These are phyloP conservation scores for Dicycla oo DNA, from an alignment of 2,888 invertebrate species.

Conservation along the genomic window DNA sequence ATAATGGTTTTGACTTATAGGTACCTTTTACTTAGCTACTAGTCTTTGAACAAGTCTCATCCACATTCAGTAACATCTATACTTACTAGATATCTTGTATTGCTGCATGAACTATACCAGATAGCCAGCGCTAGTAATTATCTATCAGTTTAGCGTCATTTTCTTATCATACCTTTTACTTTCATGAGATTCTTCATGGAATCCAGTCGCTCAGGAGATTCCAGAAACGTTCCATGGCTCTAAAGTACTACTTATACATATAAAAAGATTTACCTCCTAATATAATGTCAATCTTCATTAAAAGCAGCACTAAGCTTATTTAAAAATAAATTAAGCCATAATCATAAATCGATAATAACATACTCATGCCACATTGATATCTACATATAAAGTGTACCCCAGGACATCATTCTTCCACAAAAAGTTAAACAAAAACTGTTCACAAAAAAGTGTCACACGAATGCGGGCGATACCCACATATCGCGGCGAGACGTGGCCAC, in stretches of 20 bases:
- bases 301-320: neutral
- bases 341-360: slow-evolving; percentile 10
- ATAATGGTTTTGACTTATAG: neutral
- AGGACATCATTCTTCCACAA: slow-evolving; percentile 31
- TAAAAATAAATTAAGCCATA: neutral
- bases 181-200: neutral
- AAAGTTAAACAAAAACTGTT: slow-evolving; percentile 39
- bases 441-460: slow-evolving; percentile 52
- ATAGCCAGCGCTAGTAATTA: neutral
- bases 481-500: slow-evolving; percentile 40
- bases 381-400: slow-evolving; percentile 1
- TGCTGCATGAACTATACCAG: neutral
- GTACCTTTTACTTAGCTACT: neutral
- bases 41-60: neutral
- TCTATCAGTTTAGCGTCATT: neutral
- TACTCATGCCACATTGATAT: slow-evolving; percentile 10
- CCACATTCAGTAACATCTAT: neutral
- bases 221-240: no score
- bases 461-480: slow-evolving; percentile 65
- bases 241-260: neutral
- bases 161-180: neutral
- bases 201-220: neutral
- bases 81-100: no score
- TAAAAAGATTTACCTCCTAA: neutral
- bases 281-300: neutral